Evolutionary conservation across 1,140 invertebrate genomes (phyloP).

Genomic region (Penaeus vannamei): DNA sequence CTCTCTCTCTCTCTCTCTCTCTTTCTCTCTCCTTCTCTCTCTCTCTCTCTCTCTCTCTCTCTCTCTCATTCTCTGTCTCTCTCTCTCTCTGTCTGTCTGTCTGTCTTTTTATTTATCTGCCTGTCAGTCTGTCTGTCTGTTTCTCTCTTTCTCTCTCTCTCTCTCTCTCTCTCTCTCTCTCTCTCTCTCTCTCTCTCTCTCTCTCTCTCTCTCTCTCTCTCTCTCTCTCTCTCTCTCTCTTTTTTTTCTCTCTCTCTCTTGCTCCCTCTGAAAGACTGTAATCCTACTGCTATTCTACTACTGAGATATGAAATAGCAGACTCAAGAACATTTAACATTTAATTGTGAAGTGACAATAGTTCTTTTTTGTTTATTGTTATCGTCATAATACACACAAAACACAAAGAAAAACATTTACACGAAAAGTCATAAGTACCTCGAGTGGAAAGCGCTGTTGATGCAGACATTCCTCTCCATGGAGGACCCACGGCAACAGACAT

Average conservation of each 20-base stretch:
- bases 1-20: neutral
- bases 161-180: neutral
- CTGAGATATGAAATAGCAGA: neutral
- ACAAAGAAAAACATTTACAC: neutral
- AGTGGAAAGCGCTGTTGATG: slow-evolving; percentile 25
- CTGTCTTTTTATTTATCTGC: no score
- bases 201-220: no score
- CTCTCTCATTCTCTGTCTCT: neutral
- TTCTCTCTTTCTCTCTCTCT: neutral
- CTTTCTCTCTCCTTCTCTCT: no score
- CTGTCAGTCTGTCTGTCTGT: no score
- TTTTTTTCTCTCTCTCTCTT: neutral
- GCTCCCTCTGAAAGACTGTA: neutral
- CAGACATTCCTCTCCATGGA: neutral
- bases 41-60: neutral
- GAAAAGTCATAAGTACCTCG: neutral
- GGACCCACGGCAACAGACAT: slow-evolving; percentile 60
- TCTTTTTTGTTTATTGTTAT: no score
- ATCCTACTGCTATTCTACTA: neutral
- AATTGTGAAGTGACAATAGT: no score
- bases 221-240: neutral
- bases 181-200: no score
- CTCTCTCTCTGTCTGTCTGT: no score
- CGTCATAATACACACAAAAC: no score
- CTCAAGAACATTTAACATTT: no score